Evolutionary conservation across 2,797 vertebrate species (phyloP), one percentile per base, ranked within the genome.

Genomic region (Ctenosaura bakeri): DNA sequence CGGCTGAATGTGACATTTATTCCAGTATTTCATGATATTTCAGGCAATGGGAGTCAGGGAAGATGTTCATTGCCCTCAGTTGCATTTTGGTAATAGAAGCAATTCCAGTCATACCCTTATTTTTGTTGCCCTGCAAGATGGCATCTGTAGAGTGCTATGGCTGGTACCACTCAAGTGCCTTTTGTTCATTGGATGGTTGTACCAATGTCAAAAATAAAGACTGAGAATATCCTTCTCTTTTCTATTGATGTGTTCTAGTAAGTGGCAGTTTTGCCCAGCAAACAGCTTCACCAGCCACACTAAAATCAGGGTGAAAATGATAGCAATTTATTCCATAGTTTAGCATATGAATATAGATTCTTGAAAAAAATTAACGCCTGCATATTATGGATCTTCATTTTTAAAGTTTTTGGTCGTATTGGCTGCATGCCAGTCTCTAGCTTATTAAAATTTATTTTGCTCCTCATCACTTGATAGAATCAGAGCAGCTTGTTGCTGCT

Each of bases 371-470:
- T 80, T 56, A 56, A 66, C 52, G 14, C 22, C 46, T 90, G 18
- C 10, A 91, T 54, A 91, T 89, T 64, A 84, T 82, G 85, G 9
- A 71, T 92, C 86, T 9, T 86, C 91, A 14, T 87, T 93, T 94
- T 82, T 93, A 92, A 84, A 93, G 24, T 13, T 9, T 92, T 94
- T 95, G 64, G 1, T 35, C 93, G 3, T 14, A 32, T 81, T 54
- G 77, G 38, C 78, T 93, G 24, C 86, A 26, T 86, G 35, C 5
- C 29, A 64, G 89, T 90, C 50, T 89, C 74, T 85, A 29, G 66
- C 54, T 56, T 89, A 88, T 88, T 89, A 89, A 90, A 89, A 89
- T 91, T 86, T 88, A 24, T 93, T 94, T 91, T 78, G 88, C 88
- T 87, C 73, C 29, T 94, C 84, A 56, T 90, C 22, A 87, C 24